Percentiles rank a stretch among this genome's conserved stretches.
Evolutionary conservation across 2,888 invertebrate species (phyloP).

Genomic region (Drosophila fungiperda): DNA sequence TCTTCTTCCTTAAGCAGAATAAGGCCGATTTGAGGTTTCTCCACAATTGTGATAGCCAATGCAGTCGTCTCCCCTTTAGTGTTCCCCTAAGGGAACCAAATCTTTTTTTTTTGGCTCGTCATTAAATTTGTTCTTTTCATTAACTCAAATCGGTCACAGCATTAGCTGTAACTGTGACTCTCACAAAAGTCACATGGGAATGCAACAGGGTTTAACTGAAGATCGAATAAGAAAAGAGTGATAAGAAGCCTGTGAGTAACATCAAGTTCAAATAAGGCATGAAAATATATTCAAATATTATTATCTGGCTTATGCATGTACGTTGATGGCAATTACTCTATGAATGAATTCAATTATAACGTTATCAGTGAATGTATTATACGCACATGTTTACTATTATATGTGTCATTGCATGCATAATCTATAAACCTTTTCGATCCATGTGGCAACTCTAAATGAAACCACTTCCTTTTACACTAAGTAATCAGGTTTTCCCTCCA

Average conservation of each 20-base stretch:
- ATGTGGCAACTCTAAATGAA: constrained; percentile 6
- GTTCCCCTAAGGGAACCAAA: background rate
- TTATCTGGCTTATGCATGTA: background rate
- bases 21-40: background rate
- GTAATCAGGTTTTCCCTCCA: background rate
- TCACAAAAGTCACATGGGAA: constrained; percentile 4
- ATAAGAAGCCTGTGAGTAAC: background rate
- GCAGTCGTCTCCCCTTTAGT: background rate
- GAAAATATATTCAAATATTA: background rate
- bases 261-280: background rate
- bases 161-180: background rate
- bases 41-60: background rate
- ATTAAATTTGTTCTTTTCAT: background rate
- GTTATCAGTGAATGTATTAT: background rate
- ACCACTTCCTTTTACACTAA: background rate
- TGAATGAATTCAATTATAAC: constrained; percentile 8
- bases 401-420: background rate
- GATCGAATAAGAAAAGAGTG: background rate
- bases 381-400: too few relatives aligned
- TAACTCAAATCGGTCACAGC: background rate
- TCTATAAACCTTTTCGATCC: background rate
- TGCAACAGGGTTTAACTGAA: background rate
- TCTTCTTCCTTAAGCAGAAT: constrained; percentile 7
- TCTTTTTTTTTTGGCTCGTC: background rate
- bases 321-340: background rate